Evolutionary conservation across 2,113 vertebrate genomes (phyloP), one percentile per base, ranked within the genome.

Genomic region (Sturnus vulgaris): DNA sequence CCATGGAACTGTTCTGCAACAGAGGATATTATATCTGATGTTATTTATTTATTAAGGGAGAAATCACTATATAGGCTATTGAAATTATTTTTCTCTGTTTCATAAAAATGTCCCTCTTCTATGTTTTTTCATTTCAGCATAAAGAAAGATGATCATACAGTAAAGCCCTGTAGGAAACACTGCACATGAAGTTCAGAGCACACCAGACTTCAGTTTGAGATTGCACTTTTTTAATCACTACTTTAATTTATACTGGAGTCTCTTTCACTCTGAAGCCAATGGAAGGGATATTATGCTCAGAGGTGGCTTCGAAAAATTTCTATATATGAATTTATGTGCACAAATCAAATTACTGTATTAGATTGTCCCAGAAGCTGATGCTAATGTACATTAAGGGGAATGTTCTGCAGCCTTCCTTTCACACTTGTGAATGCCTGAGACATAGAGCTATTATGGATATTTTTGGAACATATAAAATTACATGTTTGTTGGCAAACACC

Each of bases 1-100:
- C 31, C 7, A 3, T 17, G 37, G 49, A 87, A 89, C 61, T 79
- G 12, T 71, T 92, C 83, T 76, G 59, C 24, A 64, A 78, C 11
- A 86, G 44, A 92, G 28, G 46, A 89, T 89, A 89, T 79, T 68
- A 16, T 33, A 72, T 31, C 33, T 40, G 21, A 23, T 15, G 8
- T 75, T 70, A 81, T 68, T 95, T 90, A 78, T 90, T 94, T 95
- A 76, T 85, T 81, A 84, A 40, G 37, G 8, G 23, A 84, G 46
- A 76, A 79, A 76, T 75, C 56, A 37, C 77, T 75, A 18, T 14
- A 44, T 15, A 81, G 63, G 23, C 46, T 56, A 68, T 8, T 31
- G 21, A 85, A 87, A 90, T 88, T 19, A 71, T 83, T 81, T 86
- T 92, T 78, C 47, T 69, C 47, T 5, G 7, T 75, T 89, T 93